Evolutionary conservation across 2,797 vertebrate species (phyloP), one percentile per base, ranked within the genome.

Genomic region (Myotis findleyi): DNA sequence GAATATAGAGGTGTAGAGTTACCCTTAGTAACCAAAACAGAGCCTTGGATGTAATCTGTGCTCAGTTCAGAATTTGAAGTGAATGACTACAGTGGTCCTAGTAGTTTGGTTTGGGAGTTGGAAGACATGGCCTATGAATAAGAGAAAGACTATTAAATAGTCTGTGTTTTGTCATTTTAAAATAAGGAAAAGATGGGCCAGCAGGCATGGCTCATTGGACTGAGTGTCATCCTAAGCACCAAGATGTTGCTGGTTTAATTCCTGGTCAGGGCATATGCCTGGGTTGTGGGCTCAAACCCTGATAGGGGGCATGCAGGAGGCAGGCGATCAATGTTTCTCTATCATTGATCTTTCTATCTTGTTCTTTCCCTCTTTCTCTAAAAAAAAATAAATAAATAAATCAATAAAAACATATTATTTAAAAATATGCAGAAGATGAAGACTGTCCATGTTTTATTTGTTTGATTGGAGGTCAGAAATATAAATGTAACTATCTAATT

Each of bases 381-480:
- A 30, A 62, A 49, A 62, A 6, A 30, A 62, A 33, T 33, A 49
- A 62, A n/a, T n/a, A n/a, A 51, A 12, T 27, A 59, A 62, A 62
- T 30, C 27, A 30, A 62, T 62, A 25, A 62, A 62, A 62, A 14
- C 59, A 30, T 59, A 59, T 62, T 62, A 41, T 89, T 92, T 94
- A 86, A 71, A 95, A 93, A 87, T 81, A 88, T 14, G 18, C 53
- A 92, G n/a, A 77, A 95, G 62, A 76, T 80, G 59, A 86, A 96
- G 75, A 71, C n/a, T 85, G 62, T 49, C 53, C 36, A 55, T 86
- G 38, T 82, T 95, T 88, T 76, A n/a, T 87, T 80, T 75, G 51
- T 93, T 94, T 95, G 47, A 86, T 20, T 76, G 20, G 86, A 96
- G 64, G 55, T 84, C 79, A 94, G 87, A 92, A 82, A 92, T 66